Base-by-base conservation (phyloP, 2,888 invertebrate genomes). In the Ceriagrion tenellum region DNA sequence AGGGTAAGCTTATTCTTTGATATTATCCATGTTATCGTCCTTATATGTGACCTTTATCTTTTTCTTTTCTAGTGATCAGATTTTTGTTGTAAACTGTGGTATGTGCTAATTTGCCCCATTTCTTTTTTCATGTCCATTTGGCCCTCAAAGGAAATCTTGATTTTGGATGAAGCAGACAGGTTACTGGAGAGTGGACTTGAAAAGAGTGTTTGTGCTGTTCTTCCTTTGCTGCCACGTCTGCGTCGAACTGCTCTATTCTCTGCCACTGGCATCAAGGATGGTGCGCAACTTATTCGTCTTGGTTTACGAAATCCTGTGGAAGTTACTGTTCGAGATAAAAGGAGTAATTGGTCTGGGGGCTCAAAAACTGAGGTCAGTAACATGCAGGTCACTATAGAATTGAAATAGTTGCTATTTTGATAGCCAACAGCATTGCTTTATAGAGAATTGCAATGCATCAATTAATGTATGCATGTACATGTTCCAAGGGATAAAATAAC, bases 171-270 rank as follows among this genome's bases (percentile, higher is more conserved):
- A 97, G 99, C 99, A 0, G 99, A 99, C 97, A 98, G 99, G 90
- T 97, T 99, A 23, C 97, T 99, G 56, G 99, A 99, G 96, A 97
- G 99, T 96, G 99, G 99, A 3, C 99, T 99, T 97, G 98, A 98
- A 96, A 97, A 98, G 26, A 98, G 98, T 2, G 97, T 99, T 30
- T 98, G 99, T 96, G 98, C 98, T 30, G 99, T 99, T 96, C 97
- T 99, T 10, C 98, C 98, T 96, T 99, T 98, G 97, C 97, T 99
- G 81, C 99, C 99, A 0, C 98, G 99, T 69, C 99, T 99, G 96
- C 97, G 99, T 59, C 97, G 99, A 96, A 99, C 99, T 0, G 99
- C 99, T 0, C 97, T 99, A n/a, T 99, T 99, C 97, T 99, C 99
- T 0, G 99, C 99, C 0, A 99, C 99, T 1, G 99, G 99, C 97